Evolutionary conservation across 2,113 vertebrate genomes (phyloP).

Genomic region (Ophthalmotilapia sp.): DNA sequence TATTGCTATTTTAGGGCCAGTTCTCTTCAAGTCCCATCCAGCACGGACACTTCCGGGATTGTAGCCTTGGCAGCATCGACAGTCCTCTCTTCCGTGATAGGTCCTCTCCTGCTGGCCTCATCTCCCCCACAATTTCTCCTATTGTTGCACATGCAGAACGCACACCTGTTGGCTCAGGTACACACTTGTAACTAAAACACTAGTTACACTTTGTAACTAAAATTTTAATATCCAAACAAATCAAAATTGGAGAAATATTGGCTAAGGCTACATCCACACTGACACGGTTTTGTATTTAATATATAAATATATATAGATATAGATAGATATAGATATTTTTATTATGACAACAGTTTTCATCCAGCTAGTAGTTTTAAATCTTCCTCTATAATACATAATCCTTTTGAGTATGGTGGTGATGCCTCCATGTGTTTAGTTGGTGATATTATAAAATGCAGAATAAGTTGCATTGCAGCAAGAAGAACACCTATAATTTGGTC

Average conservation of each 20-base stretch:
- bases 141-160: conserved; percentile 72
- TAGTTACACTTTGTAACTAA: neutral
- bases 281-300: neutral
- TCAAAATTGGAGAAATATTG: neutral
- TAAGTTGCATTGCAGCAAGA: neutral
- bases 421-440: neutral
- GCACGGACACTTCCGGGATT: conserved; percentile 74
- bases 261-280: neutral
- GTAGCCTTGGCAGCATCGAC: conserved; percentile 83
- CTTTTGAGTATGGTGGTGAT: neutral
- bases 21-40: conserved; percentile 96
- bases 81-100: conserved; percentile 78
- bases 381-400: neutral
- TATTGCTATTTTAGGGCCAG: conserved; percentile 74
- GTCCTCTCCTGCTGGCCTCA: conserved; percentile 65
- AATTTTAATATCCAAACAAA: neutral
- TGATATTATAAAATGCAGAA: neutral
- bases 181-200: neutral
- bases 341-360: neutral
- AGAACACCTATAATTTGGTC: neutral
- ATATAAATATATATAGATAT: neutral
- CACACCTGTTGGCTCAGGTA: conserved; percentile 81
- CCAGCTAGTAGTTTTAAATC: neutral
- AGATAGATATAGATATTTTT: neutral
- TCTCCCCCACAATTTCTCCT: conserved; percentile 85